A percentile compares a stretch with the other conserved stretches of the same genome.
phyloP scores from a whole-genome alignment of 2,797 vertebrate genomes.

The Malurus splendens region DNA sequence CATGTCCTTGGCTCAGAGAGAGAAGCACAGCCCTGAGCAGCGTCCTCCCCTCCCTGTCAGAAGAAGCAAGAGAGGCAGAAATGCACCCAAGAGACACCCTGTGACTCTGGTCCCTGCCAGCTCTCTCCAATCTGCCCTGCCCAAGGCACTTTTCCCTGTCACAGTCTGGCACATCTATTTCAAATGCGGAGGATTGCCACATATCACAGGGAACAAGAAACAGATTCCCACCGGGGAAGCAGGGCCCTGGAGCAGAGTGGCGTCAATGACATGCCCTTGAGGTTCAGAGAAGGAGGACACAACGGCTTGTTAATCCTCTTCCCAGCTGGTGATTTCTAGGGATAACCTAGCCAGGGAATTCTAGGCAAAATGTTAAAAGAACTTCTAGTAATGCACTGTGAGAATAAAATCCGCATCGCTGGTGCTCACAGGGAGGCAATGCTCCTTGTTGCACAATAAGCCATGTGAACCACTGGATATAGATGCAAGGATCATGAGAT shows the following conservation, averaged over 20 bases:
- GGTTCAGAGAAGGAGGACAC: constrained; percentile 14
- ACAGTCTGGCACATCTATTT: constrained; percentile 21
- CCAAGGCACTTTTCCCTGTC: not conserved
- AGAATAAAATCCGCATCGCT: not conserved
- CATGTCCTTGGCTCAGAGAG: not conserved
- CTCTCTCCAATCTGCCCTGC: not conserved
- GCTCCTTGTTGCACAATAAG: not conserved
- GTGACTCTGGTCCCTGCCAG: not conserved
- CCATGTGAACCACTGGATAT: not conserved
- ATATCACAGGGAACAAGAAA: not conserved
- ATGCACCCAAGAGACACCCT: not conserved
- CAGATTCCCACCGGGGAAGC: constrained; percentile 7
- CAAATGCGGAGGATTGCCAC: not conserved
- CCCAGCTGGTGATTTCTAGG: constrained; percentile 42
- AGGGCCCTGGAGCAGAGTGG: not conserved
- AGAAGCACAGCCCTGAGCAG: not conserved
- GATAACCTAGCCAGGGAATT: constrained; percentile 34
- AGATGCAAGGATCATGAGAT: not conserved
- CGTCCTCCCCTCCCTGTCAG: not conserved
- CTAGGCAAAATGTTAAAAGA: constrained; percentile 8
- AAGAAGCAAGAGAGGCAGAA: not conserved
- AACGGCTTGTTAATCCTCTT: constrained; percentile 28
- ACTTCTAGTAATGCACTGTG: not conserved
- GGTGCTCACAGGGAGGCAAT: not conserved
- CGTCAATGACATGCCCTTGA: constrained; percentile 2